Percentiles rank a stretch among this genome's conserved stretches.
phyloP scores from a whole-genome alignment of 2,113 vertebrate genomes.

The Forbesichthys papilliferus region DNA sequence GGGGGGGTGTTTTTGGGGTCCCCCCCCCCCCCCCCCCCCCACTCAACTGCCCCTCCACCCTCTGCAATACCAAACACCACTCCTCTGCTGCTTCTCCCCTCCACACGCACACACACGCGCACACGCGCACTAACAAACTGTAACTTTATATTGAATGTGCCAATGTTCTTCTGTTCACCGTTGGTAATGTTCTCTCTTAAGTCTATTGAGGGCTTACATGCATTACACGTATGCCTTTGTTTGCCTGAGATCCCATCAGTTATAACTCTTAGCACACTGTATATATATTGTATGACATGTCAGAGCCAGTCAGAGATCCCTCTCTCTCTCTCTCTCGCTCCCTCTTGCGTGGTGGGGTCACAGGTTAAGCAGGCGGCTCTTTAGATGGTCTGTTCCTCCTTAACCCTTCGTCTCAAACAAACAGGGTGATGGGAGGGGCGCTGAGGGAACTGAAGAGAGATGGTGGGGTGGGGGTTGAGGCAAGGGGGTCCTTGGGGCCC shows the following conservation, averaged over 20 bases:
- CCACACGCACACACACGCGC: neutral
- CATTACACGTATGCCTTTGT: conserved; percentile 12
- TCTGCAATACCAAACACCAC: neutral
- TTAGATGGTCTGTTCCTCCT: conserved; percentile 70
- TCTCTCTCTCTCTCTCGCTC: conserved; percentile 28
- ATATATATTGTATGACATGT: conserved; percentile 30
- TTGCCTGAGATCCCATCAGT: conserved; percentile 14
- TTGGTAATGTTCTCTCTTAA: conserved; percentile 5
- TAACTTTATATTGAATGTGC: conserved; percentile 25
- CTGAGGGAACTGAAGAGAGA: conserved; percentile 1
- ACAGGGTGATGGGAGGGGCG: conserved; percentile 11
- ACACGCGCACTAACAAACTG: neutral
- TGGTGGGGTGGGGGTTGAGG: neutral
- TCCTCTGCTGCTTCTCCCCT: neutral
- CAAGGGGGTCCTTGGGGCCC: conserved; percentile 27
- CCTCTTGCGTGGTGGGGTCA: conserved; percentile 59
- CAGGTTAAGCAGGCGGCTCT: conserved; percentile 74
- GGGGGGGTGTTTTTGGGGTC: too few relatives aligned
- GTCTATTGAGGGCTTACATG: conserved; percentile 39
- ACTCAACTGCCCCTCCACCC: conserved; percentile 2
- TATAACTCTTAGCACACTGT: conserved; percentile 12
- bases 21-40: neutral
- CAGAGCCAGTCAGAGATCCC: conserved; percentile 21
- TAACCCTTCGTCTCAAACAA: conserved; percentile 69
- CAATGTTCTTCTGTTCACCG: neutral